phyloP scores from a whole-genome alignment of 1,140 invertebrate genomes.

The Telenomus remus region DNA sequence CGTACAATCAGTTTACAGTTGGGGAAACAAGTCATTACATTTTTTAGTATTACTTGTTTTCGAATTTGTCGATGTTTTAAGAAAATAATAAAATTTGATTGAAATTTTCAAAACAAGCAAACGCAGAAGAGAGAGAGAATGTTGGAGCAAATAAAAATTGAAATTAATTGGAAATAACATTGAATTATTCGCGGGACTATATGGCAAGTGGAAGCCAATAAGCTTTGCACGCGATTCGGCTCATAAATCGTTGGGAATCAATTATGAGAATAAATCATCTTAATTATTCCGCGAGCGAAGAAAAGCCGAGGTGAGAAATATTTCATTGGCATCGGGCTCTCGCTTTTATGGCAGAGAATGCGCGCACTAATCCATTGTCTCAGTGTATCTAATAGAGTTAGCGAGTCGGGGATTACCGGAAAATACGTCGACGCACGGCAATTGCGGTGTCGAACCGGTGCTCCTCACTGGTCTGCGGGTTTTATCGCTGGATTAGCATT shows the following conservation, averaged over 20 bases:
- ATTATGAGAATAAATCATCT: conserved; percentile 4
- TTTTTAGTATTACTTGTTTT: no score
- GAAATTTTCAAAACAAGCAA: no score
- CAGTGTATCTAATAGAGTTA: conserved; percentile 59
- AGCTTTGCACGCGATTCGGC: no score
- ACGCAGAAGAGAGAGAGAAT: no score
- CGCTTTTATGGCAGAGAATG: conserved; percentile 32
- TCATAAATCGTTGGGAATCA: neutral
- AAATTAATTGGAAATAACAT: no score
- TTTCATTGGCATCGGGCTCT: conserved; percentile 24
- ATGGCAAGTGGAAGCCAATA: no score
- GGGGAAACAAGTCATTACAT: no score
- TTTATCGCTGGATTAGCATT: conserved; percentile 74
- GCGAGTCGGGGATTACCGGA: conserved; percentile 56
- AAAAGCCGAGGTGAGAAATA: conserved; percentile 17
- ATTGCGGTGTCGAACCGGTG: conserved; percentile 55
- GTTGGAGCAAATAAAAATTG: no score
- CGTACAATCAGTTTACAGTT: no score
- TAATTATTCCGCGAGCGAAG: conserved; percentile 6
- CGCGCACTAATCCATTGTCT: conserved; percentile 51
- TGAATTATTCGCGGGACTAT: no score
- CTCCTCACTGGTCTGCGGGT: conserved; percentile 59
- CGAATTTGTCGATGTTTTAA: no score
- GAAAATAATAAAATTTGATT: no score
- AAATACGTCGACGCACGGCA: conserved; percentile 53